Evolutionary conservation across 2,797 vertebrate genomes (phyloP).

Genomic region (Hafferia zeledoni): DNA sequence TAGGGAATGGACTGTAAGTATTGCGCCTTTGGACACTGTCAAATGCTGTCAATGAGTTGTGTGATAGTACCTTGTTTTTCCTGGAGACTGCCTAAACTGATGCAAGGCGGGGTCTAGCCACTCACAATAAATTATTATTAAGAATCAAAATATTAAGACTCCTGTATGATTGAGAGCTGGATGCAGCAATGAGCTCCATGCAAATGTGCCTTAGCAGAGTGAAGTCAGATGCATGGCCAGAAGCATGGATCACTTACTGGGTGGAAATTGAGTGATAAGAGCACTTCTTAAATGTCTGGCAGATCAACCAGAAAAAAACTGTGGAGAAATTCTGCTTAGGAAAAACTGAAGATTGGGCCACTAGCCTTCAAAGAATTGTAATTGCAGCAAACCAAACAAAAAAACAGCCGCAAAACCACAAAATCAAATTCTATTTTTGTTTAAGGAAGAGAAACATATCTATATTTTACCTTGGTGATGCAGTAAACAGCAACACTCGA

Average conservation of each 20-base stretch:
- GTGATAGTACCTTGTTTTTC: background rate
- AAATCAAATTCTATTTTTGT: background rate
- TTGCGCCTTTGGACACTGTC: background rate
- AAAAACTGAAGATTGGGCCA: background rate
- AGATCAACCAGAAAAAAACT: background rate
- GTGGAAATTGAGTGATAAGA: background rate
- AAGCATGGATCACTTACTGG: background rate
- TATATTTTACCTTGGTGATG: conserved; percentile 79
- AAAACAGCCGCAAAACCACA: rapidly evolving
- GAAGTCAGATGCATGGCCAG: background rate
- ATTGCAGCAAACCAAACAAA: background rate
- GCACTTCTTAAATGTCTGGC: background rate
- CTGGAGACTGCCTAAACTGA: background rate
- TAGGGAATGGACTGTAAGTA: background rate
- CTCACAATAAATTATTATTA: background rate
- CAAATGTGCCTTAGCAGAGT: background rate
- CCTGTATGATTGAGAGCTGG: background rate
- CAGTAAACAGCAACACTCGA: conserved; percentile 83
- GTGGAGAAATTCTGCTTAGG: background rate
- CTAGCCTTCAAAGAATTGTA: background rate
- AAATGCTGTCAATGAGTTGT: background rate
- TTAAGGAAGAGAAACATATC: background rate
- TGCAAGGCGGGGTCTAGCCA: background rate
- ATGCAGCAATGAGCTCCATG: background rate
- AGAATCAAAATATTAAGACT: background rate